Evolutionary conservation across 2,888 invertebrate genomes (phyloP).

Genomic region (Schizaphis graminum): DNA sequence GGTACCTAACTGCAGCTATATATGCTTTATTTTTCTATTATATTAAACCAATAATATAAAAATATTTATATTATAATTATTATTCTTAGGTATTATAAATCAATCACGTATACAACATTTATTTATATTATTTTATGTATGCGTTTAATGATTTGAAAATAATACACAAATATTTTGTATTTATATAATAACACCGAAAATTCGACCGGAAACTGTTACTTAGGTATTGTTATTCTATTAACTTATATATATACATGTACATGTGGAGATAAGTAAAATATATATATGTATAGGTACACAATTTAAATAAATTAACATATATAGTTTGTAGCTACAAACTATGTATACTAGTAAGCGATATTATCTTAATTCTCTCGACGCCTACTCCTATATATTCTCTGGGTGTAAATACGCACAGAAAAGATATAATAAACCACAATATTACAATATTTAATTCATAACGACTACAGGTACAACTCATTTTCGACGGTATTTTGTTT

Average conservation of each 20-base stretch:
- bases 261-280: not conserved
- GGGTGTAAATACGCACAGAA: not conserved
- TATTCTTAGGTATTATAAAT: not conserved
- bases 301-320: not conserved
- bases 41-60: not conserved
- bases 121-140: not conserved
- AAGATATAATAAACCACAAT: conserved; percentile 15
- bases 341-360: conserved; percentile 40
- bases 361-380: conserved; percentile 44
- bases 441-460: conserved; percentile 35
- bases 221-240: conserved; percentile 34
- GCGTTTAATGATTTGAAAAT: not conserved
- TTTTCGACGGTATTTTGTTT: not conserved
- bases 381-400: not conserved
- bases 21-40: not conserved
- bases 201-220: conserved; percentile 6
- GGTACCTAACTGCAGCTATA: no score
- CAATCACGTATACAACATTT: not conserved
- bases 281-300: not conserved
- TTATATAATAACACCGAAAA: not conserved
- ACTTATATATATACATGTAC: not conserved
- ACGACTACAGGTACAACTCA: not conserved
- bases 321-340: no score
- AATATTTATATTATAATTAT: not conserved
- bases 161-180: not conserved